A percentile compares a stretch with the other conserved stretches of the same genome.
phyloP scores from a whole-genome alignment of 2,113 vertebrate species.

The Scopus umbretta region DNA sequence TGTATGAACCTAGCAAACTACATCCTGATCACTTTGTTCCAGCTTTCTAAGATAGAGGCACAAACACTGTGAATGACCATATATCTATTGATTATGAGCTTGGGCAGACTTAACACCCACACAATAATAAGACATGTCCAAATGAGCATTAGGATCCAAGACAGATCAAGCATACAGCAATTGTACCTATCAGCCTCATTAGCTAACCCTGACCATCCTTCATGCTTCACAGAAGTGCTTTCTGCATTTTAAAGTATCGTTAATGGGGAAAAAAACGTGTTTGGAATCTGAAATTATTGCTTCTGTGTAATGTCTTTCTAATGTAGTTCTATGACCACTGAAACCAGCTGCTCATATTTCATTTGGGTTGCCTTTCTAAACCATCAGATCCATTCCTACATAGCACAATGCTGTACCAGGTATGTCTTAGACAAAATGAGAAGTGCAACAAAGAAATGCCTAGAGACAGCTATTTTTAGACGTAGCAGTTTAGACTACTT shows the following conservation, averaged over 20 bases:
- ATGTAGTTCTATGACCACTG: background rate
- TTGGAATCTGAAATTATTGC: constrained; percentile 26
- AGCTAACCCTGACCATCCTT: constrained; percentile 28
- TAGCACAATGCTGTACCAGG: background rate
- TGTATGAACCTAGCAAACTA: background rate
- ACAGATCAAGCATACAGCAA: constrained; percentile 28
- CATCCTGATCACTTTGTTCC: constrained; percentile 4
- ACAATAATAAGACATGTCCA: constrained; percentile 25
- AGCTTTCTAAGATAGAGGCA: constrained; percentile 2
- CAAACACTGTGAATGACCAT: background rate
- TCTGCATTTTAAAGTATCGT: constrained; percentile 38
- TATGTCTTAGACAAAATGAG: background rate
- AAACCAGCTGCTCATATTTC: background rate
- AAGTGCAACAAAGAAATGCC: background rate
- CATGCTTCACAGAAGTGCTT: constrained; percentile 6
- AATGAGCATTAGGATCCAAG: constrained; percentile 42
- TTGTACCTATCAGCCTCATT: constrained; percentile 43
- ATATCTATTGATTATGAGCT: constrained; percentile 25
- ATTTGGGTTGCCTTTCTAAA: background rate
- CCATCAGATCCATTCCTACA: background rate
- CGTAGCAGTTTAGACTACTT: background rate
- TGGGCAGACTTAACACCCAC: constrained; percentile 25
- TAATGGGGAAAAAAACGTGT: constrained; percentile 44
- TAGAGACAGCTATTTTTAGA: background rate
- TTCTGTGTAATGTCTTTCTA: background rate